Conservation (phyloP, 2,888 invertebrate species). For the Caenorhabditis becei region DNA sequence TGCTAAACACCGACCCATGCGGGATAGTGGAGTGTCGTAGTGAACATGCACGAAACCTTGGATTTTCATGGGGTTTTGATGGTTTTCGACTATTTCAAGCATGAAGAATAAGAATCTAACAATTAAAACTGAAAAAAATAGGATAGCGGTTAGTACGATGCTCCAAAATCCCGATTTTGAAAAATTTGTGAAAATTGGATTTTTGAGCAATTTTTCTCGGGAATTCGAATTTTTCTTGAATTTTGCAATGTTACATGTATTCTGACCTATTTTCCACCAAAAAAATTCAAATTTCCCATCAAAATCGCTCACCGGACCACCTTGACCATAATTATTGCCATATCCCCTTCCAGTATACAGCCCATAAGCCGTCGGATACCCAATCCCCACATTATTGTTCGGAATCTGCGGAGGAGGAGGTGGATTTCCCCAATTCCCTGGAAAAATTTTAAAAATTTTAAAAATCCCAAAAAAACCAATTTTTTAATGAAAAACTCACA, state of each 20-base stretch:
- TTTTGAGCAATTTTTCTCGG: no score
- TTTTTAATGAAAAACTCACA: background rate
- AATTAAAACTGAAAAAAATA: background rate
- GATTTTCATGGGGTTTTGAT: no score
- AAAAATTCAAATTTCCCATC: background rate
- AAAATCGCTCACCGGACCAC: conserved; percentile 35
- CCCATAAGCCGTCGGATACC: conserved; percentile 75
- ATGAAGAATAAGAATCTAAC: background rate
- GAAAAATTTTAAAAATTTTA: background rate
- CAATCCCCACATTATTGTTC: conserved; percentile 73
- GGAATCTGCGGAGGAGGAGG: conserved; percentile 40
- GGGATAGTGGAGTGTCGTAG: no score
- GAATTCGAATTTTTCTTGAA: background rate
- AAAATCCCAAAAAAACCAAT: background rate
- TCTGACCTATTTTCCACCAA: background rate
- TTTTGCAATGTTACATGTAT: background rate
- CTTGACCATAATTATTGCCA: conserved; percentile 29
- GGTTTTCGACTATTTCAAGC: no score
- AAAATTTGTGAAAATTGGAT: background rate
- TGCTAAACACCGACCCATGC: no score
- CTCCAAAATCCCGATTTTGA: background rate
- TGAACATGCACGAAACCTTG: no score
- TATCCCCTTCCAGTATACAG: conserved; percentile 59
- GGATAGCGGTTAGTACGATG: background rate
- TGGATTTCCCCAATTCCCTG: conserved; percentile 44